Conservation (phyloP, 2,888 invertebrate species). For the Pachycephus smyrnensis region DNA sequence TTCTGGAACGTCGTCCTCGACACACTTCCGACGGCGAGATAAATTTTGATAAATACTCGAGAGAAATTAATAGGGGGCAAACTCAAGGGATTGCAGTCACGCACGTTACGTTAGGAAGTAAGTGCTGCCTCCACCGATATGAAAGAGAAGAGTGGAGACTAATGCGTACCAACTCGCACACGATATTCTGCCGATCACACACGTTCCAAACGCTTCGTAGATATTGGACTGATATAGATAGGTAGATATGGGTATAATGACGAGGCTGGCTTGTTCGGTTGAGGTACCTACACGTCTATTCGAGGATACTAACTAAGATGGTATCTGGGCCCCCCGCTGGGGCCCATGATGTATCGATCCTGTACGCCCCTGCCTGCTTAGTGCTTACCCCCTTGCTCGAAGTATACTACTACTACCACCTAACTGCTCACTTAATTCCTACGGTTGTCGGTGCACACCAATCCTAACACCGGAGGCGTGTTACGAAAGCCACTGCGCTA, state of each 20-base stretch:
- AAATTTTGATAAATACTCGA: slow-evolving; percentile 27
- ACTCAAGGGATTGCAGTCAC: slow-evolving; percentile 40
- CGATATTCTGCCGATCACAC: slow-evolving; percentile 6
- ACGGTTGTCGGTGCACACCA: slow-evolving; percentile 27
- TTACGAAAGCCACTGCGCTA: slow-evolving; percentile 20
- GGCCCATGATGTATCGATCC: slow-evolving; percentile 64
- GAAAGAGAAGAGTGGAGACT: slow-evolving; percentile 13
- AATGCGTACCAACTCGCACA: background rate
- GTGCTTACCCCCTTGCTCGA: slow-evolving; percentile 21
- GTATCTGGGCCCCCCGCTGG: slow-evolving; percentile 60
- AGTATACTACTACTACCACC: slow-evolving; percentile 25
- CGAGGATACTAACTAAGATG: slow-evolving; percentile 55
- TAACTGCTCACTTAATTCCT: slow-evolving; percentile 29
- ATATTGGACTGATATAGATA: slow-evolving; percentile 52
- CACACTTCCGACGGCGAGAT: slow-evolving; percentile 21
- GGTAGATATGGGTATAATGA: slow-evolving; percentile 52
- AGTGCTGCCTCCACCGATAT: slow-evolving; percentile 9
- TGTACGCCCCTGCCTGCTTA: slow-evolving; percentile 53
- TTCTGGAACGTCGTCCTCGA: slow-evolving; percentile 16
- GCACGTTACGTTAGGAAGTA: slow-evolving; percentile 29
- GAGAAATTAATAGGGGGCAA: slow-evolving; percentile 2
- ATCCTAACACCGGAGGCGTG: slow-evolving; percentile 32
- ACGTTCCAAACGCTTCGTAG: slow-evolving; percentile 24
- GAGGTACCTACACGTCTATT: slow-evolving; percentile 51
- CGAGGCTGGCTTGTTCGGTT: slow-evolving; percentile 42